These are phyloP conservation scores for Alentia gelatinosa DNA, from an alignment of 2,888 invertebrate genomes.

Conservation along the genomic window DNA sequence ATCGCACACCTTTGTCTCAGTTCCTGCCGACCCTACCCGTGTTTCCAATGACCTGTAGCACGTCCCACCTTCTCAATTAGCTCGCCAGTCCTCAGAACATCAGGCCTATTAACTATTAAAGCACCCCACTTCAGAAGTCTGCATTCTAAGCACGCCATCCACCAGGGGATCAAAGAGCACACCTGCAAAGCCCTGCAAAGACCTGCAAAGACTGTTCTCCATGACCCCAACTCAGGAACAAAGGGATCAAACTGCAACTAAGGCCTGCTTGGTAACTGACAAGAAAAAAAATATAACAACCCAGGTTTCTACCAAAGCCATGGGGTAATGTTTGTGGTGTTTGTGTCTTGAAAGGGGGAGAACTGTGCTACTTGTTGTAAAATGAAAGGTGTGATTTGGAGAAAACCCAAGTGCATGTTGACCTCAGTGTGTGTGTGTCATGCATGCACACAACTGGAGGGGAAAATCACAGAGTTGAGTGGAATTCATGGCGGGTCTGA, in stretches of 20 bases:
- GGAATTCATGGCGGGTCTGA: background rate
- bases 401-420: background rate
- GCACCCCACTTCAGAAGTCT: background rate
- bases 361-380: background rate
- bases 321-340: background rate
- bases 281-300: background rate
- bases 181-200: conserved; percentile 17
- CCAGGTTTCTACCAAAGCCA: background rate
- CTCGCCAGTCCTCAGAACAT: background rate
- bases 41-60: background rate
- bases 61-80: background rate
- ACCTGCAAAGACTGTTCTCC: conserved; percentile 15
- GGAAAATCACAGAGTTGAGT: background rate
- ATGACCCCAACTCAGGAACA: background rate
- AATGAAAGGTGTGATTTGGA: background rate
- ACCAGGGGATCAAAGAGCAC: background rate
- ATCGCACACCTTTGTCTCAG: background rate
- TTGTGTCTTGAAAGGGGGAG: background rate
- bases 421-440: background rate
- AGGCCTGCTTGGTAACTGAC: background rate
- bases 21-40: background rate
- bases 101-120: background rate
- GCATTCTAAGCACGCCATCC: background rate
- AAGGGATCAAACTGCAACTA: background rate
- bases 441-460: background rate